Evolutionary conservation across 2,888 invertebrate genomes (phyloP).

Genomic region (Dichetophora obliterata): DNA sequence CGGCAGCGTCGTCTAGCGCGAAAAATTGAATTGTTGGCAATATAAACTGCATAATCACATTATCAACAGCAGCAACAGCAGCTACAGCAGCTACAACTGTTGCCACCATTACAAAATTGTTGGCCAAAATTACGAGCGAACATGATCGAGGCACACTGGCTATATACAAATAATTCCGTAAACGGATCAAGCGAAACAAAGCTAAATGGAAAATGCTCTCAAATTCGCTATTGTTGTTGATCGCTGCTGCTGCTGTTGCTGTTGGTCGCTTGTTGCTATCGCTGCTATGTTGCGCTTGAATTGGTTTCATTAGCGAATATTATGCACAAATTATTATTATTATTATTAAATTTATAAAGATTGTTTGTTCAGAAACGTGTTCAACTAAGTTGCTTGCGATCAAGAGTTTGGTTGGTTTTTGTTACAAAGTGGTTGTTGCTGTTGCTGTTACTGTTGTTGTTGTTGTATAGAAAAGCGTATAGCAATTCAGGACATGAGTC

Average conservation of each 20-base stretch:
- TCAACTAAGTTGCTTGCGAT: no score
- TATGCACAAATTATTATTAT: slow-evolving; percentile 14
- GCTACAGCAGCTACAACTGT: background rate
- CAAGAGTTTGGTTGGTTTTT: no score
- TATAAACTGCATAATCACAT: slow-evolving; percentile 27
- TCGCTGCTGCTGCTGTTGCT: background rate
- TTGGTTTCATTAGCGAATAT: slow-evolving; percentile 25
- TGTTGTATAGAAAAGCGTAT: no score
- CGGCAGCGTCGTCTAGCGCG: slow-evolving; percentile 9
- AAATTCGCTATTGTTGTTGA: background rate
- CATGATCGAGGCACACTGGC: slow-evolving; percentile 4
- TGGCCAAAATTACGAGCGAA: slow-evolving; percentile 22
- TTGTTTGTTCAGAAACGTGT: no score
- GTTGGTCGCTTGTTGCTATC: background rate
- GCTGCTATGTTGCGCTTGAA: slow-evolving; percentile 31
- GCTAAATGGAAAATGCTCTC: background rate
- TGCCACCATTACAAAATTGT: slow-evolving; percentile 26
- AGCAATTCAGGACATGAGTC: background rate
- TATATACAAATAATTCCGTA: background rate
- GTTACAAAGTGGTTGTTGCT: no score
- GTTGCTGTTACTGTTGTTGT: no score
- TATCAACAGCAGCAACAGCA: slow-evolving; percentile 1
- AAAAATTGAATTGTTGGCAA: slow-evolving; percentile 23
- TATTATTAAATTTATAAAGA: background rate
- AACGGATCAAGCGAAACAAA: slow-evolving; percentile 7